A percentile compares a stretch with the other conserved stretches of the same genome.
Conservation (phyloP, 1,140 invertebrate species). For the Protaetia brevitarsis region DNA sequence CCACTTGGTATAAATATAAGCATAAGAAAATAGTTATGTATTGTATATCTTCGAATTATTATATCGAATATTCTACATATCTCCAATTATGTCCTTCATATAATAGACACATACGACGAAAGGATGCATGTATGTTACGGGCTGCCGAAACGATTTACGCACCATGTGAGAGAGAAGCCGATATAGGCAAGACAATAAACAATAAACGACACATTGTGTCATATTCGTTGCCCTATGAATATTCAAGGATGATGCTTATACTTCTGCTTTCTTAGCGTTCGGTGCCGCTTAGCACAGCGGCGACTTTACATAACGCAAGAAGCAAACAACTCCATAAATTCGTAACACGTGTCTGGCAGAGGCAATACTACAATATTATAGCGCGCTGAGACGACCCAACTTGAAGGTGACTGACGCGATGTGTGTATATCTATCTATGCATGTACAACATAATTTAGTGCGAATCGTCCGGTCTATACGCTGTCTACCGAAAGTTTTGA, state of each 20-base stretch:
- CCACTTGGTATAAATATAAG: too few species aligned
- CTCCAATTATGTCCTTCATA: too few species aligned
- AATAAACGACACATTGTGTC: slow-evolving; percentile 15
- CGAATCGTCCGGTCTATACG: not conserved
- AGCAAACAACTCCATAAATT: slow-evolving; percentile 18
- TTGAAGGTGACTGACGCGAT: slow-evolving; percentile 3
- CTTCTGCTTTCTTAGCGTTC: not conserved
- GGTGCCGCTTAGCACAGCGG: not conserved
- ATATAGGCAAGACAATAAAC: slow-evolving; percentile 15
- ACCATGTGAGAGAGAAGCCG: not conserved
- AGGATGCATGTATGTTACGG: too few species aligned
- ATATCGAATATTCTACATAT: too few species aligned
- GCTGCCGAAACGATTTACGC: too few species aligned
- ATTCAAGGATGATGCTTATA: slow-evolving; percentile 18
- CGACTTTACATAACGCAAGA: slow-evolving; percentile 9
- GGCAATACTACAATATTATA: too few species aligned
- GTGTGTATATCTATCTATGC: not conserved
- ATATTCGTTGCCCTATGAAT: slow-evolving; percentile 14
- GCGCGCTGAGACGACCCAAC: not conserved
- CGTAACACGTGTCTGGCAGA: slow-evolving; percentile 16
- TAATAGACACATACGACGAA: too few species aligned
- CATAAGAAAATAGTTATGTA: too few species aligned
- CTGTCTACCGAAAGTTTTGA: not conserved
- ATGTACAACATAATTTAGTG: not conserved
- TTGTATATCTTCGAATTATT: too few species aligned